These are phyloP conservation scores for Mobula hypostoma DNA, from an alignment of 2,113 vertebrate genomes.

Conservation along the genomic window DNA sequence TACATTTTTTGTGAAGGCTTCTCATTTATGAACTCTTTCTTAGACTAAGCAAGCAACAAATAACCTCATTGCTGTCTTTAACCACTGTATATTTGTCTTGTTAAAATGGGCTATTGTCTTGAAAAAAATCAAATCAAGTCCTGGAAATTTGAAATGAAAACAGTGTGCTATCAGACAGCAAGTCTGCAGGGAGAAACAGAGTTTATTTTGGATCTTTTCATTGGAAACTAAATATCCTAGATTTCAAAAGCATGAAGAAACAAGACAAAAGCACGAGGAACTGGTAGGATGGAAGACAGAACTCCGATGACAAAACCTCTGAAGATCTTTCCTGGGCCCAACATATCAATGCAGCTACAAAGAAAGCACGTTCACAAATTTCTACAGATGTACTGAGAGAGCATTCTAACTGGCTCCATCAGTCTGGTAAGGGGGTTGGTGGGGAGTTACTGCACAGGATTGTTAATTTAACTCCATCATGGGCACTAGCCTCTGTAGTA, in stretches of 20 bases:
- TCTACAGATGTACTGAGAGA: no score
- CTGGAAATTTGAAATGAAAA: neutral
- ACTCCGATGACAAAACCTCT: no score
- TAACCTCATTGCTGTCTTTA: neutral
- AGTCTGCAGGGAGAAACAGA: neutral
- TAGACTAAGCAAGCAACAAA: neutral
- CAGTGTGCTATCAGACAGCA: neutral
- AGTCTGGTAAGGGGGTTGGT: no score
- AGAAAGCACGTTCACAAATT: no score
- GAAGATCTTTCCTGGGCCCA: no score
- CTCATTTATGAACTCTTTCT: neutral
- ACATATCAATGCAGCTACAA: no score
- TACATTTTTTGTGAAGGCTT: neutral
- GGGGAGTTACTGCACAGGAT: no score
- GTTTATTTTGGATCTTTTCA: neutral
- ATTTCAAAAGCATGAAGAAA: neutral
- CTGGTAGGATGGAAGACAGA: neutral
- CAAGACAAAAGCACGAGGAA: neutral
- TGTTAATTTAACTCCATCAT: no score
- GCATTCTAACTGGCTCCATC: no score
- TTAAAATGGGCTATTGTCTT: neutral
- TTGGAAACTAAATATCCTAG: neutral
- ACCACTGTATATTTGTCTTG: neutral
- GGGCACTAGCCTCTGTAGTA: no score
- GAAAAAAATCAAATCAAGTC: neutral